Conservation (phyloP, 1,140 invertebrate species). For the Ooceraea biroi region DNA sequence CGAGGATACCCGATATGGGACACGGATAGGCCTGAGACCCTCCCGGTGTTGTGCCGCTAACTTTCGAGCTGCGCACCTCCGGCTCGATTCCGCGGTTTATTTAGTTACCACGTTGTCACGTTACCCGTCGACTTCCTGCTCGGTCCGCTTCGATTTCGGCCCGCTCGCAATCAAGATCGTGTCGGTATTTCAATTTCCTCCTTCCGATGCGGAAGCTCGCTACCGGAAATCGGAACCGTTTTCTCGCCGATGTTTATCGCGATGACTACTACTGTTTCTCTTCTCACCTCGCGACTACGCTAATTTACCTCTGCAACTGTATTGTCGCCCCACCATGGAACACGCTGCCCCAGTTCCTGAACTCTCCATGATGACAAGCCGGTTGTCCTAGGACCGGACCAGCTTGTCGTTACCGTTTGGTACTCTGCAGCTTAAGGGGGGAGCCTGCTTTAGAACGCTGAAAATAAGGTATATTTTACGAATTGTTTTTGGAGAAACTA, state of each 20-base stretch:
- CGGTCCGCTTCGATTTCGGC: slow-evolving; percentile 26
- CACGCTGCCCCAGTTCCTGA: slow-evolving; percentile 40
- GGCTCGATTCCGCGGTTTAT: neutral
- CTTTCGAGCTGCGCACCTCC: slow-evolving; percentile 1
- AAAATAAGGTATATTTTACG: too few species aligned
- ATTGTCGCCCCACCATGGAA: slow-evolving; percentile 70
- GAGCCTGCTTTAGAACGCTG: too few species aligned
- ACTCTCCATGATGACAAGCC: slow-evolving; percentile 45
- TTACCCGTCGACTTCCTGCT: slow-evolving; percentile 4
- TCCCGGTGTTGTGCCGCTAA: neutral
- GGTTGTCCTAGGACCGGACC: slow-evolving; percentile 73
- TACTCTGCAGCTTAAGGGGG: neutral
- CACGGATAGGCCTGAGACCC: neutral
- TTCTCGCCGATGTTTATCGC: slow-evolving; percentile 3
- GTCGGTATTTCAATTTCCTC: slow-evolving; percentile 22
- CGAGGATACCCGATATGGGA: slow-evolving; percentile 10
- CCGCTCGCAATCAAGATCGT: neutral
- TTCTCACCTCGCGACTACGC: slow-evolving; percentile 68
- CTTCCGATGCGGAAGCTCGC: neutral
- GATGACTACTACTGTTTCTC: slow-evolving; percentile 69
- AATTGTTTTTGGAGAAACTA: too few species aligned
- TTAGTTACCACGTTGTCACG: neutral
- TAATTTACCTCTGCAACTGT: slow-evolving; percentile 81
- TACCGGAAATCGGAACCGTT: neutral
- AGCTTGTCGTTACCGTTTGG: slow-evolving; percentile 33